Percentiles rank a stretch among this genome's conserved stretches.
Conservation (phyloP, 2,113 vertebrate species). For the Isichthys henryi region DNA sequence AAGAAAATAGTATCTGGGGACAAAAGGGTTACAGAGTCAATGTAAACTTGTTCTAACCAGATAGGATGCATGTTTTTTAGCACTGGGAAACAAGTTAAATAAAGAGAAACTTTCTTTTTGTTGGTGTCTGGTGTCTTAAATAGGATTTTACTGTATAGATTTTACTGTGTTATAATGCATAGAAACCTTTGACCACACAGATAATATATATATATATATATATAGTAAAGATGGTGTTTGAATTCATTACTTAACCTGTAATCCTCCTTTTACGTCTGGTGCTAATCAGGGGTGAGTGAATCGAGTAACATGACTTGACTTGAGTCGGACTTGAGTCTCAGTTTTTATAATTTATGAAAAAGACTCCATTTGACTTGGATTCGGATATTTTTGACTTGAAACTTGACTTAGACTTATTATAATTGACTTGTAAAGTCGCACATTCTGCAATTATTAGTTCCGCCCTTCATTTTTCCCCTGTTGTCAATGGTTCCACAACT, state of each 20-base stretch:
- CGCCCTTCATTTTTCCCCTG: background rate
- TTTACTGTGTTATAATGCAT: background rate
- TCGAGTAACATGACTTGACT: background rate
- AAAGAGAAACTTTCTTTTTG: background rate
- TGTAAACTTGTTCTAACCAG: conserved; percentile 62
- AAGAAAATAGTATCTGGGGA: conserved; percentile 56
- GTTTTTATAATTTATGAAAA: background rate
- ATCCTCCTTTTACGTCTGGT: background rate
- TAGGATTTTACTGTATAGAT: background rate
- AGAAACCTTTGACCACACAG: background rate
- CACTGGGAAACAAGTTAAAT: conserved; percentile 8
- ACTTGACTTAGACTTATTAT: background rate
- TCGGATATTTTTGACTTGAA: background rate
- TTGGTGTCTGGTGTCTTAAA: background rate
- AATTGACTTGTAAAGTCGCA: background rate
- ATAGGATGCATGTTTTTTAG: conserved; percentile 40
- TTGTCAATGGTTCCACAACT: background rate
- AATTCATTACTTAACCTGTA: background rate
- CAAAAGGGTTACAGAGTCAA: conserved; percentile 57
- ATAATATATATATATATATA: background rate
- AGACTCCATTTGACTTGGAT: background rate
- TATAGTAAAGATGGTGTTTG: background rate
- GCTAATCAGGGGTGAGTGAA: background rate
- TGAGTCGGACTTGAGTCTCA: background rate
- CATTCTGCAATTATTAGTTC: background rate